phyloP scores from a whole-genome alignment of 2,888 invertebrate genomes.

The Microplitis deprimator region DNA sequence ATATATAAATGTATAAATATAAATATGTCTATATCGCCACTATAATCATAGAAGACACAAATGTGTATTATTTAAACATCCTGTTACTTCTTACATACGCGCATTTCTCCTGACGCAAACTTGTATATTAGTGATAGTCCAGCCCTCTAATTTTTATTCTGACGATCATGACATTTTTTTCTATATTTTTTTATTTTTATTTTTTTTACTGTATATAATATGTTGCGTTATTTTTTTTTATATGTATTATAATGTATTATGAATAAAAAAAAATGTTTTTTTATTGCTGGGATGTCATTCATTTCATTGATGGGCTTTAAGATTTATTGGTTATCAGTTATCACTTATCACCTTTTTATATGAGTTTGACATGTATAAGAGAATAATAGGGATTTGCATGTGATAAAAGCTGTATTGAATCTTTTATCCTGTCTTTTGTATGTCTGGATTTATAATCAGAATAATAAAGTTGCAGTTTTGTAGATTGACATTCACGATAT shows the following conservation, averaged over 20 bases:
- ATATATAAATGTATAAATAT: conserved; percentile 5
- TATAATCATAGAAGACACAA: conserved; percentile 51
- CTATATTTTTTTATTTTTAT: conserved; percentile 5
- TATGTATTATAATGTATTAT: conserved; percentile 13
- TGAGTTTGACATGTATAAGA: too few relatives aligned
- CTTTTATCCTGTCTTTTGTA: neutral
- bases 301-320: too few relatives aligned
- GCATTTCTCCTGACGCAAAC: conserved; percentile 52
- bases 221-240: conserved; percentile 4
- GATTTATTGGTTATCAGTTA: too few relatives aligned
- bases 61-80: conserved; percentile 66
- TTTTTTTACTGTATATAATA: neutral
- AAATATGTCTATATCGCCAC: conserved; percentile 29
- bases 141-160: conserved; percentile 14
- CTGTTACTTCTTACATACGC: conserved; percentile 58
- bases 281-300: too few relatives aligned
- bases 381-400: neutral
- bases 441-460: neutral
- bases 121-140: conserved; percentile 31
- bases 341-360: too few relatives aligned
- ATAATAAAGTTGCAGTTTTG: neutral
- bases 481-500: neutral
- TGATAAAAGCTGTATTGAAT: neutral
- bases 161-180: neutral
- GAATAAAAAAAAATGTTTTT: too few relatives aligned